phyloP scores from a whole-genome alignment of 2,888 invertebrate genomes.

The Antitype chi region DNA sequence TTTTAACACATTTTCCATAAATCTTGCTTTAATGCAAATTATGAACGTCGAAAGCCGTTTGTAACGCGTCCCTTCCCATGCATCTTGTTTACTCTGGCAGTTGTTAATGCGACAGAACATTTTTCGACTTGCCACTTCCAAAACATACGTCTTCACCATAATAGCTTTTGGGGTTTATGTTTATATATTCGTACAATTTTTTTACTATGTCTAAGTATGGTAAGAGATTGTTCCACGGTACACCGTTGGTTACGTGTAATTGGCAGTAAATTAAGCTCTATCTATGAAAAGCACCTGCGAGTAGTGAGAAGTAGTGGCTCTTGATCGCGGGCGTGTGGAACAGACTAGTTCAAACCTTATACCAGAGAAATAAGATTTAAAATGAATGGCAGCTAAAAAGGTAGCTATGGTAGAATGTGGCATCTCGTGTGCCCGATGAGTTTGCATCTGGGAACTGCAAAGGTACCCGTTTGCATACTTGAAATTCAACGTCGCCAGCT shows the following conservation, averaged over 20 bases:
- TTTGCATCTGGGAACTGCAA: slow-evolving; percentile 71
- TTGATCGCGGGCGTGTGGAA: slow-evolving; percentile 22
- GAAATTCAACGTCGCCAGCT: slow-evolving; percentile 81
- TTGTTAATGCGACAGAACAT: slow-evolving; percentile 48
- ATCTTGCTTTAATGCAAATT: slow-evolving; percentile 48
- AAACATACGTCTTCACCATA: slow-evolving; percentile 27
- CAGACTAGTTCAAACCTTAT: slow-evolving; percentile 49
- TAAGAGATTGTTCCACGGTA: slow-evolving; percentile 60
- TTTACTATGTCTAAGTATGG: slow-evolving; percentile 39
- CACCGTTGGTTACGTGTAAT: slow-evolving; percentile 59
- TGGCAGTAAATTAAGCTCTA: slow-evolving; percentile 64
- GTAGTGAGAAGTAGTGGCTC: slow-evolving; percentile 53
- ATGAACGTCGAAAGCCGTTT: slow-evolving; percentile 34
- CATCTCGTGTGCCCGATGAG: slow-evolving; percentile 70
- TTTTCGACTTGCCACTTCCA: slow-evolving; percentile 34
- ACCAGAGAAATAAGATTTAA: slow-evolving; percentile 48
- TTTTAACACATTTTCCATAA: slow-evolving; percentile 45
- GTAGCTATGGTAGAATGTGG: slow-evolving; percentile 36
- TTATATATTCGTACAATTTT: slow-evolving; percentile 24
- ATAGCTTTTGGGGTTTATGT: slow-evolving; percentile 35
- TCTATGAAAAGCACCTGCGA: slow-evolving; percentile 67
- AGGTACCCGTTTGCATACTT: slow-evolving; percentile 76
- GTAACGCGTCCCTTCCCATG: slow-evolving; percentile 37
- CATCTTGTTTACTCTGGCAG: slow-evolving; percentile 48
- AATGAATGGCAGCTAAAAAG: slow-evolving; percentile 20